Base-by-base conservation (phyloP, 2,888 invertebrate species). In the Dascillus cervinus region DNA sequence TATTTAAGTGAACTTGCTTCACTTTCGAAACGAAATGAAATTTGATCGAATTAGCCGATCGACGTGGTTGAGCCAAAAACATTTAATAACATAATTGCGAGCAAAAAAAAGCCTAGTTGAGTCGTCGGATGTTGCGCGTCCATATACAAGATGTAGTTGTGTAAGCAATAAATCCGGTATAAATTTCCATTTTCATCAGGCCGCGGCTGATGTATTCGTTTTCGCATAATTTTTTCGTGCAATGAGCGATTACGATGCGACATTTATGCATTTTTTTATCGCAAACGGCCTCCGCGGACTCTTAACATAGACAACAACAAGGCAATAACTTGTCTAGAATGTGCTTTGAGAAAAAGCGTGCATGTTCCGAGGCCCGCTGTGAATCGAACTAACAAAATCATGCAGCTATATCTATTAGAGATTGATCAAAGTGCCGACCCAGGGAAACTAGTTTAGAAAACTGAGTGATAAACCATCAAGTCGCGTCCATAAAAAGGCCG, bases 341-440 rank as follows among this genome's bases (percentile, higher is more conserved):
- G 46, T 33, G 44, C 49, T 47, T 49, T 47, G 44, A 44, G 50
- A 47, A 48, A 50, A 51, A 52, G 46, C 42, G 39, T 40, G 45
- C 47, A 42, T 47, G 49, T 44, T 40, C 41, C 39, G 34, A 35
- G 44, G 46, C 50, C 50, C 49, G 51, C 53, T 56, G 54, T 49
- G 53, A 52, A 53, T 48, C 50, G 46, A 53, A 52, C 55, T 50
- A 51, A 53, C 55, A 52, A 55, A 58, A 55, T 53, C 53, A 53
- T 50, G 52, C 52, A 47, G 51, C 51, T 50, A 52, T 52, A 47
- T 54, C 54, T 55, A 55, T 54, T 48, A 49, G 41, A 43, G 43
- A 46, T 25, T 41, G 44, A 55, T 55, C 56, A 55, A 55, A 56
- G 56, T 43, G 47, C 53, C 53, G 53, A 48, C 53, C 34, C 32